phyloP scores from a whole-genome alignment of 2,797 vertebrate genomes.

The Malurus leucopterus region DNA sequence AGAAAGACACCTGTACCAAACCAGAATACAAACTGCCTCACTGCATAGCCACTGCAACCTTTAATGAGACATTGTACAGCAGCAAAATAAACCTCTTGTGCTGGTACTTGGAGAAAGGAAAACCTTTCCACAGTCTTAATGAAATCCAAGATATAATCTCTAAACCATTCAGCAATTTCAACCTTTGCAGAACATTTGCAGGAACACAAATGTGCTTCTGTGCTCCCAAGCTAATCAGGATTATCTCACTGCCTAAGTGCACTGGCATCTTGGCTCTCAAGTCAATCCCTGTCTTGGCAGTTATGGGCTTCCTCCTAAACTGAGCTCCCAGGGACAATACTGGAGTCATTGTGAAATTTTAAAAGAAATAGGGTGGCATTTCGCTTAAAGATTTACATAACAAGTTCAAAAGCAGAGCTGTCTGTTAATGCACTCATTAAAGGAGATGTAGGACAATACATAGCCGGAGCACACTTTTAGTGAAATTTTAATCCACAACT shows the following conservation, averaged over 20 bases:
- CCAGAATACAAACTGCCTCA: neutral
- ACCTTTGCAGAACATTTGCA: slow-evolving; percentile 6
- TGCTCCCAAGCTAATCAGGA: neutral
- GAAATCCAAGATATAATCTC: slow-evolving; percentile 5
- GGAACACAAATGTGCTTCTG: neutral
- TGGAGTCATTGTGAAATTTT: neutral
- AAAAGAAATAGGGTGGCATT: neutral
- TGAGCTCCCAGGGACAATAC: neutral
- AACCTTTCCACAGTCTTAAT: neutral
- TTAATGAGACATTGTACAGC: neutral
- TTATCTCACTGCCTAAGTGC: slow-evolving; percentile 27
- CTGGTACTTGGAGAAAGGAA: neutral
- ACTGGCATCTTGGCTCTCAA: neutral
- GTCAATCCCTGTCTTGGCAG: neutral
- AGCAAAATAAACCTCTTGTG: slow-evolving; percentile 10
- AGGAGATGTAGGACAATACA: neutral
- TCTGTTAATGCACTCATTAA: neutral
- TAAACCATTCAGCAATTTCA: slow-evolving; percentile 25
- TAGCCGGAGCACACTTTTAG: neutral
- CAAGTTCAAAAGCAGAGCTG: neutral
- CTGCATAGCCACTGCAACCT: neutral
- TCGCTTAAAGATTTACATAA: neutral
- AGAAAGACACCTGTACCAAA: neutral
- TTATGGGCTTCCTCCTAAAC: neutral
- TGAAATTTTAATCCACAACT: neutral